These are phyloP conservation scores for Cryptops parisi DNA, from an alignment of 2,888 invertebrate species.

Conservation along the genomic window DNA sequence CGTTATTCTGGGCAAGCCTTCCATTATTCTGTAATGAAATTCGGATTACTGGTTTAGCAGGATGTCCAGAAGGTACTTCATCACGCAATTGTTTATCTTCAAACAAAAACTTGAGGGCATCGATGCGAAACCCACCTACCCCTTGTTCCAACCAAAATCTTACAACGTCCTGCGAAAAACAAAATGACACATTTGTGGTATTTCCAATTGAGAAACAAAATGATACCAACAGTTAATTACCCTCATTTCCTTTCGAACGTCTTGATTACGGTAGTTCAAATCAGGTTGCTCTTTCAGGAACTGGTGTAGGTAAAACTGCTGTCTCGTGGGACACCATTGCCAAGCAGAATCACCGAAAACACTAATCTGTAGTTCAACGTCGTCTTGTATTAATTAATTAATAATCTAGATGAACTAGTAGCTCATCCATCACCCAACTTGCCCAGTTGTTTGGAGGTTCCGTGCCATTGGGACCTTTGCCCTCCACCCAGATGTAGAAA, in stretches of 20 bases:
- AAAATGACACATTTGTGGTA: too few species aligned
- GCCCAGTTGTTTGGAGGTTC: constrained; percentile 18
- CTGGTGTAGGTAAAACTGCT: constrained; percentile 14
- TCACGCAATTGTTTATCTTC: constrained; percentile 24
- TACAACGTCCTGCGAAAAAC: constrained; percentile 26
- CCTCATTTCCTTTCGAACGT: constrained; percentile 12
- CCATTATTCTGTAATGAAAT: too few species aligned
- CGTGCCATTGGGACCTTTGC: constrained; percentile 27
- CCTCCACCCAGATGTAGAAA: constrained; percentile 66
- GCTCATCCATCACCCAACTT: too few species aligned
- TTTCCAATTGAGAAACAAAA: too few species aligned
- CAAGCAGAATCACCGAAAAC: constrained; percentile 15
- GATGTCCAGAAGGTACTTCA: constrained; percentile 9
- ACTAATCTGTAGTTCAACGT: too few species aligned
- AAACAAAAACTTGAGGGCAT: constrained; percentile 29
- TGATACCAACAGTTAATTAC: constrained; percentile 3
- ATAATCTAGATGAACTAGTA: too few species aligned
- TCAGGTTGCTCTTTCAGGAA: constrained; percentile 16
- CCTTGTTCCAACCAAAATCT: constrained; percentile 34
- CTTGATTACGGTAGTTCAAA: constrained; percentile 12
- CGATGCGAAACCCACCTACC: constrained; percentile 34
- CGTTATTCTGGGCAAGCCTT: too few species aligned
- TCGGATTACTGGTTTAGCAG: constrained; percentile 11
- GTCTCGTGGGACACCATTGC: constrained; percentile 6
- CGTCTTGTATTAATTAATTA: too few species aligned